These are phyloP conservation scores for Hexactinellida sp. DNA, from an alignment of 37 sponge, comb jelly and placozoan species.

Conservation along the genomic window DNA sequence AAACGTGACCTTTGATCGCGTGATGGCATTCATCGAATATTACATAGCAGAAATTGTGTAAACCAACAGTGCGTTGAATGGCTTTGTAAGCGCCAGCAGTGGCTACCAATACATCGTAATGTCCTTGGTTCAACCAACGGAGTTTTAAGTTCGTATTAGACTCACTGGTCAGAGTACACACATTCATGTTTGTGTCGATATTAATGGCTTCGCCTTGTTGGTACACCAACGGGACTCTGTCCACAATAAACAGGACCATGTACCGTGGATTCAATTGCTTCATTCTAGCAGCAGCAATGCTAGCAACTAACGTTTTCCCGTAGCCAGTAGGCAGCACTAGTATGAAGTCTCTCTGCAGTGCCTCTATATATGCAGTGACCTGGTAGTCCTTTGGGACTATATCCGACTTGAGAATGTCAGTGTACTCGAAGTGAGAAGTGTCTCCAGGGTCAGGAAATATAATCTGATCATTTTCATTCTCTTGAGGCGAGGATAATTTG, in stretches of 20 bases:
- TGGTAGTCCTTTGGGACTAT: neutral
- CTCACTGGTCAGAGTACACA: neutral
- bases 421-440: neutral
- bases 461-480: neutral
- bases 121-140: neutral
- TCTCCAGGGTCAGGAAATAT: neutral
- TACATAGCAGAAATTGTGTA: neutral
- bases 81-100: neutral
- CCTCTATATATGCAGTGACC: neutral
- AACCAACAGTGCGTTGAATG: neutral
- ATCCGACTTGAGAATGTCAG: neutral
- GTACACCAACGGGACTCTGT: neutral
- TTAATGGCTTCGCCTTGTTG: neutral
- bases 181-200: neutral
- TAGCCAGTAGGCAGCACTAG: constrained; percentile 11
- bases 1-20: neutral
- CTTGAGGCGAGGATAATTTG: neutral
- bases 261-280: neutral
- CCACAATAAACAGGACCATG: neutral
- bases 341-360: neutral
- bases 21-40: neutral
- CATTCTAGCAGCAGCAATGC: neutral
- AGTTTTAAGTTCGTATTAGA: neutral
- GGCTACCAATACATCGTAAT: neutral
- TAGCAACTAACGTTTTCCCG: neutral